phyloP scores from a whole-genome alignment of 2,888 invertebrate genomes.

The Platycheirus albimanus region DNA sequence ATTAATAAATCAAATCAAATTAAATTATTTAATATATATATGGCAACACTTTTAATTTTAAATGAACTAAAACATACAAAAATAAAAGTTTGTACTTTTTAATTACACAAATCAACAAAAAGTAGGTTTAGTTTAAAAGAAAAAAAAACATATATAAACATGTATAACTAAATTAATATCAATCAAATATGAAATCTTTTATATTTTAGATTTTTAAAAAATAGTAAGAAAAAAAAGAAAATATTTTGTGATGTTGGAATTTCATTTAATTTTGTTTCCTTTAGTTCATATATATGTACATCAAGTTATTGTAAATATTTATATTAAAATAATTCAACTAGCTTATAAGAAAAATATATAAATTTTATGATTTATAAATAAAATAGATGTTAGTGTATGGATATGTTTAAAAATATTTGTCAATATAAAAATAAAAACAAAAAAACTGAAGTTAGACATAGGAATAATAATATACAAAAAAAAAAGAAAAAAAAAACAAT shows the following conservation, averaged over 20 bases:
- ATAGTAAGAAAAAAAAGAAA: constrained; percentile 22
- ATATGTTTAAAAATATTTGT: constrained; percentile 64
- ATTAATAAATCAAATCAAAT: constrained; percentile 59
- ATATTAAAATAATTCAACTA: constrained; percentile 39
- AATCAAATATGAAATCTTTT: constrained; percentile 57
- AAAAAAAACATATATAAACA: neutral
- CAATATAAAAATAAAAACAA: constrained; percentile 31
- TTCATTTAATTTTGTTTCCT: constrained; percentile 25
- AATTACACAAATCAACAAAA: constrained; percentile 12
- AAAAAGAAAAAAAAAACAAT: constrained; percentile 48
- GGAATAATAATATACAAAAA: constrained; percentile 57
- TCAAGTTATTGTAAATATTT: constrained; percentile 56
- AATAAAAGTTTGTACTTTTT: constrained; percentile 46
- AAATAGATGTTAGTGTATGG: constrained; percentile 59
- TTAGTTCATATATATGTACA: constrained; percentile 22
- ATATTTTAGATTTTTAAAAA: constrained; percentile 22
- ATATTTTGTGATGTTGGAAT: constrained; percentile 65
- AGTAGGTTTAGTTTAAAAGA: constrained; percentile 24
- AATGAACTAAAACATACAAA: constrained; percentile 8
- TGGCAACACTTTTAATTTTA: constrained; percentile 49
- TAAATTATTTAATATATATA: constrained; percentile 70
- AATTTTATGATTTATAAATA: constrained; percentile 53
- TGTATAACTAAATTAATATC: constrained; percentile 43
- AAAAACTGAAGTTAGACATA: constrained; percentile 58
- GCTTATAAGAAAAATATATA: constrained; percentile 46